Evolutionary conservation across 1,140 invertebrate species (phyloP).

Genomic region (Pseudoatta argentina): DNA sequence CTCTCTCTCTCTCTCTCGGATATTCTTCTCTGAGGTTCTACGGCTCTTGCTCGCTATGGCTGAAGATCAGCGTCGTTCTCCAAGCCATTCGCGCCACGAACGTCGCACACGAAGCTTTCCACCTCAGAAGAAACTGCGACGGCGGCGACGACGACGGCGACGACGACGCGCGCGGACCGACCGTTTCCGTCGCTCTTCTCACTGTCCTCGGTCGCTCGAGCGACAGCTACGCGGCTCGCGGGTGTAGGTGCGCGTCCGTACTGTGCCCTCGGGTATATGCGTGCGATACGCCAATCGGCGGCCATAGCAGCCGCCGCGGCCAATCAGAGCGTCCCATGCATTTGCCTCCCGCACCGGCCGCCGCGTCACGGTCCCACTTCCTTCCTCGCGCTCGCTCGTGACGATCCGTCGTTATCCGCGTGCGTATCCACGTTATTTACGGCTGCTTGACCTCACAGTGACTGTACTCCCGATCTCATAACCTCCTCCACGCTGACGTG

Average conservation of each 20-base stretch:
- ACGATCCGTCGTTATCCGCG: slow-evolving; percentile 49
- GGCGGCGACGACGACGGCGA: slow-evolving; percentile 14
- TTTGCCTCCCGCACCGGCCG: slow-evolving; percentile 37
- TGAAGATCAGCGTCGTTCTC: slow-evolving; percentile 71
- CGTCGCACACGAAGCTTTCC: slow-evolving; percentile 71
- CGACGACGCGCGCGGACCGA: slow-evolving; percentile 79
- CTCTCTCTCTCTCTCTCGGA: too few species aligned
- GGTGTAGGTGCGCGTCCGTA: slow-evolving; percentile 61
- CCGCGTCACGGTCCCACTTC: slow-evolving; percentile 32
- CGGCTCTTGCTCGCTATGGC: slow-evolving; percentile 36
- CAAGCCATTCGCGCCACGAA: slow-evolving; percentile 75
- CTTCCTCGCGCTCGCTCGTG: background rate
- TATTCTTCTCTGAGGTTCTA: too few species aligned
- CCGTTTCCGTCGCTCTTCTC: slow-evolving; percentile 81
- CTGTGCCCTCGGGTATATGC: slow-evolving; percentile 40
- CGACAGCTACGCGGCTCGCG: slow-evolving; percentile 75
- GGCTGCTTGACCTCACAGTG: slow-evolving; percentile 23
- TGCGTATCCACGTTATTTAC: slow-evolving; percentile 69
- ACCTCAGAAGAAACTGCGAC: slow-evolving; percentile 79
- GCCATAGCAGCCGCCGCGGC: slow-evolving; percentile 75
- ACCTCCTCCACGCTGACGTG: slow-evolving; percentile 37
- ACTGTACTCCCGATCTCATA: slow-evolving; percentile 36
- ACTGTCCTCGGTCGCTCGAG: slow-evolving; percentile 79
- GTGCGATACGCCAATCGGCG: slow-evolving; percentile 73
- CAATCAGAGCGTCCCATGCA: slow-evolving; percentile 73